Base-by-base conservation (phyloP, 2,888 invertebrate species). In the Chaitophorus viminalis region DNA sequence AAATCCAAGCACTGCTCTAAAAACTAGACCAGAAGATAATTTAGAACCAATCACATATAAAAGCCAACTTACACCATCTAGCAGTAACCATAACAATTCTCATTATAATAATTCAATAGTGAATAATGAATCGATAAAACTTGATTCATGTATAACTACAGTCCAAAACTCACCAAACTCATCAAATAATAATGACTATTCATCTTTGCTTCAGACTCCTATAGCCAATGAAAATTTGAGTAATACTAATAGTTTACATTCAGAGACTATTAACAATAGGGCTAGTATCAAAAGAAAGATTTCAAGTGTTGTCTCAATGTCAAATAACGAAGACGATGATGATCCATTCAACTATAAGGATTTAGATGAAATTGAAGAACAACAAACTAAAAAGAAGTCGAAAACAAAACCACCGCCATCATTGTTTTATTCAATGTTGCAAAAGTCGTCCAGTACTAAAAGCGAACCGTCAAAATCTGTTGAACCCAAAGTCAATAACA, bases 321-420 rank as follows among this genome's bases (percentile, higher is more conserved):
- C 11, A 14, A 46, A 46, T 46, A 11, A 46, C 14, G 46, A 46
- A 11, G 14, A 46, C 2, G 46, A 46, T 2, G 46, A 46, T 46
- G 46, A 46, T 46, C 46, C 46, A 46, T 46, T 46, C 46, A 46
- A 46, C 11, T 46, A 46, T 14, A 74, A 74, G 39, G 81, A 87
- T 65, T 75, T 87, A 2, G 87, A 87, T 3, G 81, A 87, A 87
- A 74, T 81, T 74, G 87, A 81, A 65, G 39, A 39, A n/a, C 52
- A 39, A n/a, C 52, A 46, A 36, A 29, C 54, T n/a, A 36, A 36
- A 72, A 87, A 81, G 33, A 87, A 81, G 17, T 4, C 65, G 33
- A 79, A 75, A 46, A 74, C 21, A n/a, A 46, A 52, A 33, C 9
- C 5, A 36, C 17, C 5, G 2, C 25, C 65, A 54, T 72, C 79